Base-by-base conservation (phyloP, 2,888 invertebrate species). In the Apeira syringaria region DNA sequence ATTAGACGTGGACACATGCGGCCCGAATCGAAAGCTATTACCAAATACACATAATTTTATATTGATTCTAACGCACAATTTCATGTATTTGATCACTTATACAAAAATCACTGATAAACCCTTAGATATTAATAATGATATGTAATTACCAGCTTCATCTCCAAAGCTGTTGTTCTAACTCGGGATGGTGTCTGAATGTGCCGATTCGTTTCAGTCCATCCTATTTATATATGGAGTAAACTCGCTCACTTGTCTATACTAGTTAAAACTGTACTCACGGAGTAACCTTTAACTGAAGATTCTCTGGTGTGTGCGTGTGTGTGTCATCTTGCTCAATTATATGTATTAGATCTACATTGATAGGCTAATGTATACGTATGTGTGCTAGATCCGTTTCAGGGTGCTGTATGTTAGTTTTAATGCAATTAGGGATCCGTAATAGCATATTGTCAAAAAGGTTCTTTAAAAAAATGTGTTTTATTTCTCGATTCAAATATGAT, bases 221-320 rank as follows among this genome's bases (percentile, higher is more conserved):
- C 83, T 80, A 86, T 89, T 87, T 89, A 89, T 88, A 89, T 88
- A 87, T 80, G 72, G 69, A 72, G 71, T 74, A 70, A 80, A 80
- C 80, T 86, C 86, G 84, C 76, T 87, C 85, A 78, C 77, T 65
- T 64, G 64, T 64, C 62, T 56, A 62, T 56, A 66, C 79, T 79
- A 77, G 74, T 74, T 70, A 70, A 77, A 80, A 42, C 49, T 68
- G 59, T 61, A 61, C 76, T 80, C 84, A 82, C 85, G 80, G 77
- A 64, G 67, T 86, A 82, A 89, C 87, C 88, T 88, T 88, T 89
- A 85, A 78, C 83, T 76, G 68, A 49, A 61, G 46, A 54, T 55
- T 53, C 43, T 50, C 58, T 46, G 51, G 42, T 39, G 34, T 17
- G 30, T 17, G 64, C 69, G 72, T 69, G 68, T 63, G 68, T 56